phyloP scores from a whole-genome alignment of 2,888 invertebrate species.

The Parnassius apollo region DNA sequence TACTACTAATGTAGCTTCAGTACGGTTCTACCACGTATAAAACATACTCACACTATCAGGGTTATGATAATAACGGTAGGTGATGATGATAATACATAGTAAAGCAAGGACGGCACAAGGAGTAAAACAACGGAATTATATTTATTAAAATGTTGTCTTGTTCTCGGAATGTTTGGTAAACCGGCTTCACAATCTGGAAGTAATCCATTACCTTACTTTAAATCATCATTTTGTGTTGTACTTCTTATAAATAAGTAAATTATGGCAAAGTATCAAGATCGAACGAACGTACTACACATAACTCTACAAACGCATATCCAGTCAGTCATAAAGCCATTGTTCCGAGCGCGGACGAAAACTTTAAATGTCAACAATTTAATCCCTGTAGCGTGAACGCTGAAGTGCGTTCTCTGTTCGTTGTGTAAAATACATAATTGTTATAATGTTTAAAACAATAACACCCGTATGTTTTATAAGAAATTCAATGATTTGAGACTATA shows the following conservation, averaged over 20 bases:
- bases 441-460: conserved; percentile 20
- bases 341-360: conserved; percentile 27
- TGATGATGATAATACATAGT: too few relatives aligned
- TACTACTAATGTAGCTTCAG: too few relatives aligned
- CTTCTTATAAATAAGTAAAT: neutral
- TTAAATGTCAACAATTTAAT: conserved; percentile 26
- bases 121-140: too few relatives aligned
- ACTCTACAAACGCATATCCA: neutral
- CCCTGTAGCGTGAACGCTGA: neutral
- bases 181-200: too few relatives aligned
- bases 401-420: neutral
- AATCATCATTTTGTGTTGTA: too few relatives aligned
- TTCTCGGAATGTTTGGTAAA: too few relatives aligned
- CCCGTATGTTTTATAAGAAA: conserved; percentile 11
- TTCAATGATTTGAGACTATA: conserved; percentile 11
- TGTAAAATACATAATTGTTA: conserved; percentile 19
- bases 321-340: conserved; percentile 26
- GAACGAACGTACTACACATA: conserved; percentile 15
- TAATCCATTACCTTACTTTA: too few relatives aligned
- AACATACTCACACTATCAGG: too few relatives aligned
- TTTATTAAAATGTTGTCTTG: too few relatives aligned
- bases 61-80: too few relatives aligned
- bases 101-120: too few relatives aligned
- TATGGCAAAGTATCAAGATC: conserved; percentile 27
- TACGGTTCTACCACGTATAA: too few relatives aligned